Base-by-base conservation (phyloP, 1,140 invertebrate genomes). In the Drosophila tropicalis region DNA sequence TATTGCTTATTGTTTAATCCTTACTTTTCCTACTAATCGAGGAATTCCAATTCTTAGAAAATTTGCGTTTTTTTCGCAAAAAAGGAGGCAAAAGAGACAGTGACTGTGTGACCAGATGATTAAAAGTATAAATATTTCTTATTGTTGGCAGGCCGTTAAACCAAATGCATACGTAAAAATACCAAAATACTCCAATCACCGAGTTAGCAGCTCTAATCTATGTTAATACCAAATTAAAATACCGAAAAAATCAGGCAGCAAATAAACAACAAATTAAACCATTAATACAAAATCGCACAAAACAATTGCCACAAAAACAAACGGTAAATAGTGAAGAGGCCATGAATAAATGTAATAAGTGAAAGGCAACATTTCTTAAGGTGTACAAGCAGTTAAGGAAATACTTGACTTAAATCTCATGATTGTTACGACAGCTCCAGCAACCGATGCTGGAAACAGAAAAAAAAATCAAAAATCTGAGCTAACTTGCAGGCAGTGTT, bases 271-370 rank as follows among this genome's bases (percentile, higher is more conserved):
- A 47, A 19, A 15, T 34, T 19, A 47, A 44, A 76, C 32, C 13
- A 36, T 36, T 17, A 57, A 36, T 58, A 64, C 19, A 39, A 70
- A 76, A 62, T 76, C 73, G 73, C 73, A 76, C 73, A 76, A 76
- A 76, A 76, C 73, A 76, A 57, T 76, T 76, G 73, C 73, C 72
- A 76, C 76, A 76, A 68, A 29, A 36, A 76, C 7, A 58, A 51
- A 51, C 44, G 73, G 73, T 76, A 76, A 76, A 70, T 76, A 61
- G 61, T 62, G 15, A 19, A 32, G 61, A 19, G 15, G 17, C 13
- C 6, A 32, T 41, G 40, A 58, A 6, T 2, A 15, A 15, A 58
- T 15, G 15, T 17, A 36, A 36, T 12, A 12, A 19, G 56, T 58
- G 15, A 36, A 12, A 7, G 34, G 15, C 15, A 19, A 10, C 15